Evolutionary conservation across 2,888 invertebrate species (phyloP), one percentile per base, ranked within the genome.

Genomic region (Hermaeophaga mercurialis): DNA sequence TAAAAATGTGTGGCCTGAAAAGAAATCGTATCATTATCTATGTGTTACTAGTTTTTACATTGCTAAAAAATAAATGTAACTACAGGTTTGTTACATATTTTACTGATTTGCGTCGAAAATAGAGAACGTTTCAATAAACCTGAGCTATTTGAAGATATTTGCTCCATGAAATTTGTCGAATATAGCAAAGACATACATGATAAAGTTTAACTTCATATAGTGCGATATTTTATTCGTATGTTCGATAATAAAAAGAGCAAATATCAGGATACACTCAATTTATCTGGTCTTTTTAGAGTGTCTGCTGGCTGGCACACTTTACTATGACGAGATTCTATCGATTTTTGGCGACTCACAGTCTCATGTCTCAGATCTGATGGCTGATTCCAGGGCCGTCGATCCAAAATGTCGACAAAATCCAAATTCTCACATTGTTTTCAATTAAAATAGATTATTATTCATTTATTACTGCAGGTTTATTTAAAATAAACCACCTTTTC

Each of bases 271-370:
- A 59, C 58, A 56, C 59, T 59, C 61, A 59, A 61, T 63, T 63
- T 61, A 58, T 61, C 53, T 58, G 46, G 34, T 39, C 56, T 65
- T 63, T 63, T 61, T 54, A 56, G 48, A 56, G 55, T 46, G 38
- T 46, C 54, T 54, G 59, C 58, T 54, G 48, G 34, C 28, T 59
- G 61, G 60, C 54, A 64, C 62, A 64, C 63, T 67, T 65, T 66
- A 62, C 59, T 59, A 49, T 58, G 66, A 65, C 64, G 63, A 64
- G 62, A 58, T 63, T 61, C 62, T 66, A 68, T 68, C 66, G 68
- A 68, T 68, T 66, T 48, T 60, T 63, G 66, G 64, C 66, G 62
- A 61, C 62, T 67, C 53, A 56, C 33, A 58, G 62, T 67, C 66
- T 65, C 65, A 52, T 56, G 59, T 56, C 56, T 57, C 52, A 57